These are phyloP conservation scores for Bos taurus DNA, from an alignment of 2,113 vertebrate species.

Conservation along the genomic window DNA sequence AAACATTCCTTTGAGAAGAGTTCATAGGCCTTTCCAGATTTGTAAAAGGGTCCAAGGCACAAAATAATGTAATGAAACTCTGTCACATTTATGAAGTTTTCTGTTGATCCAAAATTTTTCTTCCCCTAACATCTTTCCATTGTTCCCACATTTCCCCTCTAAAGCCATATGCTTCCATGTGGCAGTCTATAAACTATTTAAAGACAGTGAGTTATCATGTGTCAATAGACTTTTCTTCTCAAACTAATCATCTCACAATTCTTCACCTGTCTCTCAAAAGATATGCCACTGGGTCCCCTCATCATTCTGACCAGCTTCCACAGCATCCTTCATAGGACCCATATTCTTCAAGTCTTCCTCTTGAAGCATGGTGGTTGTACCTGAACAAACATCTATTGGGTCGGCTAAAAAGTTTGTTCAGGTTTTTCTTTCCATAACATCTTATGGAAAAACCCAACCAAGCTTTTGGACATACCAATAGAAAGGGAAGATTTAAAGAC, in stretches of 20 bases:
- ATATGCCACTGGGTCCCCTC: background rate
- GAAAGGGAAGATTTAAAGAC: background rate
- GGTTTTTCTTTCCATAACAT: background rate
- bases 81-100: background rate
- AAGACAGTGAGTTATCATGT: background rate
- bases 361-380: background rate
- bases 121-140: background rate
- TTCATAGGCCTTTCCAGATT: background rate
- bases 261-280: background rate
- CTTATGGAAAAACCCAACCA: background rate
- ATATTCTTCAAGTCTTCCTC: background rate
- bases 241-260: background rate
- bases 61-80: constrained; percentile 3
- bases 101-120: background rate
- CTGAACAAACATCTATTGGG: background rate
- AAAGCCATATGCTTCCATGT: background rate
- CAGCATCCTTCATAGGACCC: background rate
- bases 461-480: background rate
- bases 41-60: background rate
- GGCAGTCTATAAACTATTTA: background rate
- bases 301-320: background rate
- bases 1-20: background rate
- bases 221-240: background rate
- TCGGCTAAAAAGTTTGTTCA: background rate
- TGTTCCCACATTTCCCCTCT: background rate